These are phyloP conservation scores for Cetonia aurata DNA, from an alignment of 2,888 invertebrate species.

Conservation along the genomic window DNA sequence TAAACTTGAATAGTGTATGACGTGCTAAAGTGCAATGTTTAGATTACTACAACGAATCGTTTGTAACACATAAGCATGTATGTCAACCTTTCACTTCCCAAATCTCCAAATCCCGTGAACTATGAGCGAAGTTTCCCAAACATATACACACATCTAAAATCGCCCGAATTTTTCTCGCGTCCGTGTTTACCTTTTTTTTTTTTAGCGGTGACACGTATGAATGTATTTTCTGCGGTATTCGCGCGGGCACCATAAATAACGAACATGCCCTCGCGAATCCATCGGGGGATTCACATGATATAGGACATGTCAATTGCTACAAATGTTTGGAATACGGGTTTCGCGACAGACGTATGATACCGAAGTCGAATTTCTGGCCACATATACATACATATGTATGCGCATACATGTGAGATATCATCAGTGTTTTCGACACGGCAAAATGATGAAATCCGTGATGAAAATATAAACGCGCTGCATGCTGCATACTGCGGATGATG, in stretches of 20 bases:
- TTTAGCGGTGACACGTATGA: conserved; percentile 36
- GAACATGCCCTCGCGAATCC: conserved; percentile 58
- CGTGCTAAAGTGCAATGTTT: too few relatives aligned
- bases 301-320: conserved; percentile 64
- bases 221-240: conserved; percentile 55
- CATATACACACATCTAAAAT: conserved; percentile 6
- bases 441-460: conserved; percentile 27
- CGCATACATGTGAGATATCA: conserved; percentile 35
- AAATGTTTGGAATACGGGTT: conserved; percentile 52
- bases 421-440: conserved; percentile 32
- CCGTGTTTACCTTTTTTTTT: conserved; percentile 21
- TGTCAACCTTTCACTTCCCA: not conserved
- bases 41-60: too few relatives aligned
- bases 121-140: not conserved
- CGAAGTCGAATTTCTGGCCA: conserved; percentile 28
- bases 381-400: conserved; percentile 9
- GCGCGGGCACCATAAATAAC: conserved; percentile 62
- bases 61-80: too few relatives aligned
- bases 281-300: conserved; percentile 62
- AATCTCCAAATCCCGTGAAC: not conserved
- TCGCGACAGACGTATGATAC: conserved; percentile 25
- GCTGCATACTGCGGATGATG: not conserved
- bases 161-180: conserved; percentile 24
- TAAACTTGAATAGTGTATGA: too few relatives aligned
- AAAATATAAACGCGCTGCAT: conserved; percentile 24